These are phyloP conservation scores for Balaeniceps rex DNA, from an alignment of 2,113 vertebrate genomes.

Conservation along the genomic window DNA sequence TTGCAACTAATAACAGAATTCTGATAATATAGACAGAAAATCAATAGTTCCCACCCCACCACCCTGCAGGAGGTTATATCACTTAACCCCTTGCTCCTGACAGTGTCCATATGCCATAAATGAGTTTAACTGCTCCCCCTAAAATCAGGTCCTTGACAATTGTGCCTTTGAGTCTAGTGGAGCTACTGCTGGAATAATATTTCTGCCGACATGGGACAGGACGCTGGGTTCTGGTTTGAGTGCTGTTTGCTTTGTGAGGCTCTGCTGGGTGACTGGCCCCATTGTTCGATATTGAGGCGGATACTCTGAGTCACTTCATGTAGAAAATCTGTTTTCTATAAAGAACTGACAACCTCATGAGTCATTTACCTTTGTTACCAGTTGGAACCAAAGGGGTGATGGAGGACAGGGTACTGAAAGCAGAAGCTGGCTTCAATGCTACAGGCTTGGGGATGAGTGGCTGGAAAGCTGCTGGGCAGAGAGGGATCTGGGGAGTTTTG, in stretches of 20 bases:
- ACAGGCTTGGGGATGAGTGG: too few species aligned
- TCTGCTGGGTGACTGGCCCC: background rate
- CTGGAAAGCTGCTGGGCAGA: too few species aligned
- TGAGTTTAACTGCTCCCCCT: background rate
- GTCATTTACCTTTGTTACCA: conserved; percentile 24
- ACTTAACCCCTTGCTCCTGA: background rate
- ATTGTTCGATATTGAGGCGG: background rate
- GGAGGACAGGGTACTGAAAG: background rate
- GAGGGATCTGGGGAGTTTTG: too few species aligned
- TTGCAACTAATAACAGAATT: background rate
- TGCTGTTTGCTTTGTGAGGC: background rate
- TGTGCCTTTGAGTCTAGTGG: background rate
- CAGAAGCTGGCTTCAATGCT: background rate
- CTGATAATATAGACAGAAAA: background rate
- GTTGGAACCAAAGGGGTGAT: background rate
- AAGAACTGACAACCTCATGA: background rate
- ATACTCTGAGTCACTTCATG: background rate
- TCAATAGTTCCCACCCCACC: background rate
- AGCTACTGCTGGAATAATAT: background rate
- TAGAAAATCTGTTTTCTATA: conserved; percentile 8
- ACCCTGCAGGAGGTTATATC: background rate
- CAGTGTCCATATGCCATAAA: background rate
- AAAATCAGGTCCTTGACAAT: background rate
- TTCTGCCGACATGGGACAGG: background rate
- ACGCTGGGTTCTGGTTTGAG: background rate